phyloP scores from a whole-genome alignment of 2,113 vertebrate genomes.

The Oxyruncus cristatus region DNA sequence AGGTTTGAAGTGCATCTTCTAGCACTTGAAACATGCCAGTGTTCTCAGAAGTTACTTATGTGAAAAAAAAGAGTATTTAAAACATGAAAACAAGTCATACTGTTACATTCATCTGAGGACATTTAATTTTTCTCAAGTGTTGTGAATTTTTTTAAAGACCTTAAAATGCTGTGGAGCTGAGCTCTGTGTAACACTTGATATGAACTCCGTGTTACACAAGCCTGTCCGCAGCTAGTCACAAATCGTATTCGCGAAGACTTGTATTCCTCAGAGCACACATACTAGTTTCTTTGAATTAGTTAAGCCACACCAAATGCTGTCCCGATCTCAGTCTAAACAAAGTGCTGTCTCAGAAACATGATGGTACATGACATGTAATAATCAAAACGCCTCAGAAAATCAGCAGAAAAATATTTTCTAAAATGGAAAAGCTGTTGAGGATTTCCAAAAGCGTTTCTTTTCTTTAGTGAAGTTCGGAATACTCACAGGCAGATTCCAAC shows the following conservation, averaged over 20 bases:
- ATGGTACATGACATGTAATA: background rate
- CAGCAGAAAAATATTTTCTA: background rate
- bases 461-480: background rate
- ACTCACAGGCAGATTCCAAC: constrained; percentile 91
- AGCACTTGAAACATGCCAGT: background rate
- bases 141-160: accelerated
- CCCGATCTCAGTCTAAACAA: background rate
- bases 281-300: background rate
- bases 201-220: background rate
- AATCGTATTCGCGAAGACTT: background rate
- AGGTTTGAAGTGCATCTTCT: background rate
- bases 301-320: background rate
- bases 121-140: background rate
- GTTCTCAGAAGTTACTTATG: background rate
- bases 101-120: accelerated
- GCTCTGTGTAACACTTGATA: background rate
- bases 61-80: background rate
- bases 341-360: background rate
- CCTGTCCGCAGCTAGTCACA: background rate
- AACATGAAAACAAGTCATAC: background rate
- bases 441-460: background rate
- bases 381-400: background rate
- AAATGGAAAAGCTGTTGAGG: background rate
- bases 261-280: accelerated
- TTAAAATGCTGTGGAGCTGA: background rate